Evolutionary conservation across 2,797 vertebrate genomes (phyloP), one percentile per base, ranked within the genome.

Genomic region (Emydoidea blandingii): DNA sequence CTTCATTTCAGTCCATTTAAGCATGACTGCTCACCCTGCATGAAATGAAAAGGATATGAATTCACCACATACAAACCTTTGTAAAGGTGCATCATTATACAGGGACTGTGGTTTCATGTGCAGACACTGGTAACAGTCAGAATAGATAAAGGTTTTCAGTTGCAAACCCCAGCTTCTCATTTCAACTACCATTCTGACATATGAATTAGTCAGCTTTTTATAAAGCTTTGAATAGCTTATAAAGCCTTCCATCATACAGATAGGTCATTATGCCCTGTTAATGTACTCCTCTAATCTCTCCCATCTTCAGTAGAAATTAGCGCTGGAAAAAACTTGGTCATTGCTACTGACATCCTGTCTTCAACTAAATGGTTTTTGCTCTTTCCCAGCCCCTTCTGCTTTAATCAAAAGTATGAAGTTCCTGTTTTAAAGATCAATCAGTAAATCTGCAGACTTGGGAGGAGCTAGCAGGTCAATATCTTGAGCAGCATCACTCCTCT

Each of bases 1-100:
- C 18, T 56, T 56, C 37, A 47, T 76, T 87, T 49, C 44, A 72
- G n/a, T 50, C 37, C 14, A 41, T 8, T 47, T 47, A 52, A 82
- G 52, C 2, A 2, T 21, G 83, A 47, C 85, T 52, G 27, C 1
- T 3, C 12, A 10, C 27, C 31, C 47, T 59, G 37, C 0, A 0
- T 2, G 62, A 21, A 72, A 34, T 7, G 29, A 52, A n/a, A 29
- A 76, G n/a, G 47, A 72, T 19, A 56, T 56, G 25, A 27, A 50
- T 82, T 82, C 1, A 0, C 23, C 54, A 31, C 25, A 14, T 3
- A 12, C 50, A 68, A 16, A 8, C 47, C 27, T 57, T 19, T 53
- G 50, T n/a, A 50, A 49, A 83, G n/a, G 12, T 1, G 1, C 86
- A 56, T 68, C 21, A 8, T 78, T 72, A 34, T 52, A 62, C 12